Conservation (phyloP, 2,888 invertebrate genomes). For the Microctonus brassicae region DNA sequence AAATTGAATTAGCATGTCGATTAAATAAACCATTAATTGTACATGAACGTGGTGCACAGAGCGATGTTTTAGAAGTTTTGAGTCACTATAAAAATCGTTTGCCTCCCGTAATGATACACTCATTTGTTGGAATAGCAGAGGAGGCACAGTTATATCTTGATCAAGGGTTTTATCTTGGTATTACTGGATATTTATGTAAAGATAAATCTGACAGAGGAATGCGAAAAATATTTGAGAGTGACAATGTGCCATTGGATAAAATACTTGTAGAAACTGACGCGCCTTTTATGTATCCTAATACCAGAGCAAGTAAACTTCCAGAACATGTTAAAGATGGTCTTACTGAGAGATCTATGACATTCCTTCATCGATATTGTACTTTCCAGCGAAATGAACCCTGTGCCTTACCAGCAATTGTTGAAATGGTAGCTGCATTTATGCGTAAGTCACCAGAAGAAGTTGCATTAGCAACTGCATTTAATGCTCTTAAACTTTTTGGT, state of each 20-base stretch:
- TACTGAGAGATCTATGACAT: conserved; percentile 86
- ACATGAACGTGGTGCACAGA: conserved; percentile 93
- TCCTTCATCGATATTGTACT: conserved; percentile 90
- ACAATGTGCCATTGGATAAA: conserved; percentile 85
- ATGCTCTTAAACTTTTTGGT: conserved; percentile 91
- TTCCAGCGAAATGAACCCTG: conserved; percentile 98
- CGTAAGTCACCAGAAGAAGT: conserved; percentile 89
- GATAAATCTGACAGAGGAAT: conserved; percentile 94
- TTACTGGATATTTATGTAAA: conserved; percentile 89
- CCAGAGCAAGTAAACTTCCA: conserved; percentile 91
- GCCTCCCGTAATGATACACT: conserved; percentile 90
- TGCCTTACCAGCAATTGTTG: conserved; percentile 91
- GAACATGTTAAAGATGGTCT: conserved; percentile 88
- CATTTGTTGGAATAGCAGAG: conserved; percentile 90
- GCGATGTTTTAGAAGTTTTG: conserved; percentile 84
- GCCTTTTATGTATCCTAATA: conserved; percentile 97
- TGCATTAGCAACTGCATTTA: conserved; percentile 90
- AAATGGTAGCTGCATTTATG: conserved; percentile 94
- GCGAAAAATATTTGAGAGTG: conserved; percentile 84
- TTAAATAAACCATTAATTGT: conserved; percentile 89
- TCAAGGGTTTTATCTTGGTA: conserved; percentile 87
- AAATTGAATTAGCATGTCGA: conserved; percentile 88
- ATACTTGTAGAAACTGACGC: conserved; percentile 93
- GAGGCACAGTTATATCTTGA: conserved; percentile 88
- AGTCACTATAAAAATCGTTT: conserved; percentile 72